These are phyloP conservation scores for Channa maculata DNA, from an alignment of 2,113 vertebrate species.

Conservation along the genomic window DNA sequence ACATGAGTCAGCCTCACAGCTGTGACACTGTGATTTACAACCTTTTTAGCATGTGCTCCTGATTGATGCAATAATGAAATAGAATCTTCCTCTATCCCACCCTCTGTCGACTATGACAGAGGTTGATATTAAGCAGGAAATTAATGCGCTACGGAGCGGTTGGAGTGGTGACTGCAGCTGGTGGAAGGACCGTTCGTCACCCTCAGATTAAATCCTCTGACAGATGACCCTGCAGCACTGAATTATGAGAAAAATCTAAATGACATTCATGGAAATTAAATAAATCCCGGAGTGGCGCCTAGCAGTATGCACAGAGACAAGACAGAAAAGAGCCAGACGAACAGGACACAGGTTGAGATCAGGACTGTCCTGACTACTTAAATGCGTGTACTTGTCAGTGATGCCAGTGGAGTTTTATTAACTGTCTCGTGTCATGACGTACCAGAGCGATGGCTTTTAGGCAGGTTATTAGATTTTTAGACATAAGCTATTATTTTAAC, in stretches of 20 bases:
- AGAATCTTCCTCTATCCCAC: slow-evolving; percentile 60
- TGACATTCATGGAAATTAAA: slow-evolving; percentile 72
- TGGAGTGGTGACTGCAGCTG: slow-evolving; percentile 42
- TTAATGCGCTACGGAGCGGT: slow-evolving; percentile 64
- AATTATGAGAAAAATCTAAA: slow-evolving; percentile 66
- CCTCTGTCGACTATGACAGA: slow-evolving; percentile 42
- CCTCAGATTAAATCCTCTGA: slow-evolving; percentile 71
- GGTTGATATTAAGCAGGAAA: slow-evolving; percentile 73
- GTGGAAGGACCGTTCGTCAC: slow-evolving; percentile 55
- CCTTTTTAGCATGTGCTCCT: slow-evolving; percentile 55
- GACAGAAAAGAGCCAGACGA: slow-evolving; percentile 11
- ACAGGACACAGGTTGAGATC: neutral
- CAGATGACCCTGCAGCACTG: slow-evolving; percentile 62
- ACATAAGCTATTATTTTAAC: neutral
- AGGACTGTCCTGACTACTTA: too few species aligned
- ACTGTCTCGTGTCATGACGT: neutral
- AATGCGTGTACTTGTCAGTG: neutral
- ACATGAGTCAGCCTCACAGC: too few species aligned
- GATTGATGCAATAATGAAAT: slow-evolving; percentile 76
- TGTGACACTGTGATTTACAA: slow-evolving; percentile 50
- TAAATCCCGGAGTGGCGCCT: slow-evolving; percentile 38
- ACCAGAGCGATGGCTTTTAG: neutral
- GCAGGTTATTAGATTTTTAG: slow-evolving; percentile 17
- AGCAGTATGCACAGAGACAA: slow-evolving; percentile 30
- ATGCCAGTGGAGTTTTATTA: slow-evolving; percentile 15